A percentile compares a stretch with the other conserved stretches of the same genome.
These are phyloP conservation scores for Melitaea athalia DNA, from an alignment of 2,888 invertebrate species.

Conservation along the genomic window DNA sequence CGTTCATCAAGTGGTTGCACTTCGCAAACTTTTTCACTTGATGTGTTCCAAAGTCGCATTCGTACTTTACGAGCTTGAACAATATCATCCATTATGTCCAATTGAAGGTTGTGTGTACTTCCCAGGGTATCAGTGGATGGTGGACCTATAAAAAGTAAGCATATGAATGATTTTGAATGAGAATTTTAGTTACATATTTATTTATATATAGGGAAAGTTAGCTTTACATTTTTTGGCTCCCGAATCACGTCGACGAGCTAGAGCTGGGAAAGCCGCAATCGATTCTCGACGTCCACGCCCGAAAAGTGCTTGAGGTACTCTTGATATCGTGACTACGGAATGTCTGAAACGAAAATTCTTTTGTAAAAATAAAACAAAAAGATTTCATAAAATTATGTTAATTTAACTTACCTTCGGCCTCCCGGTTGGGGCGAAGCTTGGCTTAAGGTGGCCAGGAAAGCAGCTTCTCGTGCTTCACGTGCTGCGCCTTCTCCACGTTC, in stretches of 20 bases:
- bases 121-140: constrained; percentile 88
- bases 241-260: constrained; percentile 73
- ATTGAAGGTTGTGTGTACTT: constrained; percentile 90
- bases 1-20: constrained; percentile 90
- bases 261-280: constrained; percentile 88
- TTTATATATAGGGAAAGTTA: not conserved
- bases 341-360: constrained; percentile 80
- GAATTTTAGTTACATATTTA: not conserved
- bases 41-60: constrained; percentile 92
- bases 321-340: constrained; percentile 93
- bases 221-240: constrained; percentile 71
- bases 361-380: constrained; percentile 6
- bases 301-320: constrained; percentile 89
- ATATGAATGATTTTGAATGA: not conserved
- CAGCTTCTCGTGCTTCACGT: constrained; percentile 89
- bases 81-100: constrained; percentile 95
- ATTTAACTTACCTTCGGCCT: constrained; percentile 79
- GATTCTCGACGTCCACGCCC: constrained; percentile 91
- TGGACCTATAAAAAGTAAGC: constrained; percentile 75
- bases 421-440: constrained; percentile 88
- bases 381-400: not conserved
- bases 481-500: constrained; percentile 90
- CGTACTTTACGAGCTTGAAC: constrained; percentile 91
- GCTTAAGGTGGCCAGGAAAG: constrained; percentile 91
- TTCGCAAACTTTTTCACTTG: constrained; percentile 90